These are phyloP conservation scores for Cabera pusaria DNA, from an alignment of 2,888 invertebrate genomes.

Conservation along the genomic window DNA sequence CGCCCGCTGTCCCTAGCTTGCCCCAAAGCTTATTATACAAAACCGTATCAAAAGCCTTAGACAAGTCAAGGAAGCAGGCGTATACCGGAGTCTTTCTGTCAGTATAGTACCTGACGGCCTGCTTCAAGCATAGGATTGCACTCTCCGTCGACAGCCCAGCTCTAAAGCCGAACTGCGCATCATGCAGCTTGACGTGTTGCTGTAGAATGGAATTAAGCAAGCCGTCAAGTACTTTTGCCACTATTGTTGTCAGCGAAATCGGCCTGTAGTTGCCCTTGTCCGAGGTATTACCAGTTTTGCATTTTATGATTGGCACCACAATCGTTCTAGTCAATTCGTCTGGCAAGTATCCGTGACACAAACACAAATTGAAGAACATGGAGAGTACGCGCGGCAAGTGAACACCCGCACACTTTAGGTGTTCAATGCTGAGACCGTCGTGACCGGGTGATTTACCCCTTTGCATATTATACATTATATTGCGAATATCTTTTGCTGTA, in stretches of 20 bases:
- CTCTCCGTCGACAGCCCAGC: constrained; percentile 1
- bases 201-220: background rate
- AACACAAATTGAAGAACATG: constrained; percentile 1
- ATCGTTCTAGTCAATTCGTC: constrained; percentile 2
- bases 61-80: background rate
- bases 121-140: background rate
- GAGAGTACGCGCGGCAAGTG: constrained; percentile 8
- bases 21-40: no score
- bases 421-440: constrained; percentile 7
- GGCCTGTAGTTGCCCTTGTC: background rate
- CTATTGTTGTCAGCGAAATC: background rate
- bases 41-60: background rate
- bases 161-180: constrained; percentile 2
- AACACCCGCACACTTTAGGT: constrained; percentile 4
- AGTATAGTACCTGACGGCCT: background rate
- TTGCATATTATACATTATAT: background rate
- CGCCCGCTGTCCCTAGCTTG: background rate
- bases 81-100: background rate
- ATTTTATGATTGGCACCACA: constrained; percentile 2
- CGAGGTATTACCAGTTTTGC: background rate
- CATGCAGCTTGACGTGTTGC: constrained; percentile 1
- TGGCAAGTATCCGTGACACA: constrained; percentile 5
- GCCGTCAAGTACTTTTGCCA: constrained; percentile 3
- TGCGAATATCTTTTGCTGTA: background rate
- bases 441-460: constrained; percentile 7